These are phyloP conservation scores for Limnephilus rhombicus DNA, from an alignment of 2,888 invertebrate species.

Conservation along the genomic window DNA sequence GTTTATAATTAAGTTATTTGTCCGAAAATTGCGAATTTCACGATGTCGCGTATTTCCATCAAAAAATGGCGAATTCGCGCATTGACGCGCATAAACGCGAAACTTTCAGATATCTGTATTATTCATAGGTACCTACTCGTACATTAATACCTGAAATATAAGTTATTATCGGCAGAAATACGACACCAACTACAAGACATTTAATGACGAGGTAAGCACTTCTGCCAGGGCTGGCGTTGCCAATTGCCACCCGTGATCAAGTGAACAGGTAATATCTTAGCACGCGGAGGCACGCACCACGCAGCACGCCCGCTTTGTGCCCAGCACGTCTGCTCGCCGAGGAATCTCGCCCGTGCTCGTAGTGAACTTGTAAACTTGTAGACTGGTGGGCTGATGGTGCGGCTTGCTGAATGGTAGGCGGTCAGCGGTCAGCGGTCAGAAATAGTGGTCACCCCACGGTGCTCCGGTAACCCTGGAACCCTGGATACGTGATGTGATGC, in stretches of 20 bases:
- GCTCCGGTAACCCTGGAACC: constrained; percentile 69
- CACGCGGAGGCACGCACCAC: constrained; percentile 56
- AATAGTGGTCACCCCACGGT: constrained; percentile 67
- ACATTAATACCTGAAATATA: not conserved
- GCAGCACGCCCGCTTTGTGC: not conserved
- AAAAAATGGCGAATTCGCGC: too few relatives aligned
- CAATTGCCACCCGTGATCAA: constrained; percentile 16
- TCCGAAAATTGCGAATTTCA: too few relatives aligned
- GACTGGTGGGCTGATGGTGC: too few relatives aligned
- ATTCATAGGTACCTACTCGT: too few relatives aligned
- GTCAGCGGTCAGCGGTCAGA: not conserved
- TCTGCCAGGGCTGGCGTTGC: constrained; percentile 3
- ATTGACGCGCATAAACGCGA: too few relatives aligned
- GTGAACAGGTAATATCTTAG: not conserved
- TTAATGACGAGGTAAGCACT: constrained; percentile 33
- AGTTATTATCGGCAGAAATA: not conserved
- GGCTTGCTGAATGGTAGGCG: too few relatives aligned
- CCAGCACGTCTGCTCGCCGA: constrained; percentile 53
- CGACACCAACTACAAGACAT: not conserved
- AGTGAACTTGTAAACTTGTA: constrained; percentile 59
- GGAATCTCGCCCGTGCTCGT: constrained; percentile 62
- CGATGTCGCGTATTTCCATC: too few relatives aligned
- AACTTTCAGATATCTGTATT: too few relatives aligned
- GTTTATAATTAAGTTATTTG: too few relatives aligned
- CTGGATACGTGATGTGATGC: constrained; percentile 68